These are phyloP conservation scores for Tridacna gigas DNA, from an alignment of 2,888 invertebrate genomes.

Conservation along the genomic window DNA sequence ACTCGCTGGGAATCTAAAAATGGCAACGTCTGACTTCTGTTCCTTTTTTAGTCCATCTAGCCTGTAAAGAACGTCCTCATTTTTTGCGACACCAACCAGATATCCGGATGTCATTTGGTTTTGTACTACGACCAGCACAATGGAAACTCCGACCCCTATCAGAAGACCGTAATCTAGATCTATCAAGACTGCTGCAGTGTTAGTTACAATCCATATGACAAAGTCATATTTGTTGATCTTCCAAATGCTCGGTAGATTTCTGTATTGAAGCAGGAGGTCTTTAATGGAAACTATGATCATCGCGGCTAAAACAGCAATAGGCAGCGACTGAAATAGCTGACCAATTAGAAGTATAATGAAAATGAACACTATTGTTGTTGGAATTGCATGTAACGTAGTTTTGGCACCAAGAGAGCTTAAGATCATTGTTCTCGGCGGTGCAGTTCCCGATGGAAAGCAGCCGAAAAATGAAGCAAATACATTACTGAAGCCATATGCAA, in stretches of 20 bases:
- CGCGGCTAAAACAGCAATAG: slow-evolving; percentile 83
- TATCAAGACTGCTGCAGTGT: slow-evolving; percentile 66
- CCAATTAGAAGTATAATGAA: slow-evolving; percentile 78
- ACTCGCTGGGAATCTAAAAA: slow-evolving; percentile 56
- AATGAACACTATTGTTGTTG: slow-evolving; percentile 75
- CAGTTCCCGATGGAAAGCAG: slow-evolving; percentile 83
- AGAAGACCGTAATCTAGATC: slow-evolving; percentile 77
- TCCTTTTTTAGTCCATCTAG: slow-evolving; percentile 27
- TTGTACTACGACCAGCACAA: slow-evolving; percentile 70
- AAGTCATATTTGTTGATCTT: slow-evolving; percentile 91
- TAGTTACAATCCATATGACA: slow-evolving; percentile 82
- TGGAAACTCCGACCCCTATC: slow-evolving; percentile 72
- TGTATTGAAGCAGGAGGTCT: slow-evolving; percentile 88
- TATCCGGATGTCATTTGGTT: slow-evolving; percentile 62
- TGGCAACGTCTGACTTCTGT: slow-evolving; percentile 34
- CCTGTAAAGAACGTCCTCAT: slow-evolving; percentile 52
- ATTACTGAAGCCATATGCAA: slow-evolving; percentile 83
- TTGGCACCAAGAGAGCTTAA: slow-evolving; percentile 77
- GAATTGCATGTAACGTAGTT: slow-evolving; percentile 71
- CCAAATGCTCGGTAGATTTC: slow-evolving; percentile 90
- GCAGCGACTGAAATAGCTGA: slow-evolving; percentile 77
- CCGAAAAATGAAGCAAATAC: slow-evolving; percentile 82
- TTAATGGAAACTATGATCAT: slow-evolving; percentile 85
- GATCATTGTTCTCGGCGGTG: slow-evolving; percentile 80
- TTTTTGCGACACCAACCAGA: slow-evolving; percentile 41